A percentile compares a stretch with the other conserved stretches of the same genome.
Conservation (phyloP, 2,113 vertebrate genomes). For the Petrocephalus zakoni region DNA sequence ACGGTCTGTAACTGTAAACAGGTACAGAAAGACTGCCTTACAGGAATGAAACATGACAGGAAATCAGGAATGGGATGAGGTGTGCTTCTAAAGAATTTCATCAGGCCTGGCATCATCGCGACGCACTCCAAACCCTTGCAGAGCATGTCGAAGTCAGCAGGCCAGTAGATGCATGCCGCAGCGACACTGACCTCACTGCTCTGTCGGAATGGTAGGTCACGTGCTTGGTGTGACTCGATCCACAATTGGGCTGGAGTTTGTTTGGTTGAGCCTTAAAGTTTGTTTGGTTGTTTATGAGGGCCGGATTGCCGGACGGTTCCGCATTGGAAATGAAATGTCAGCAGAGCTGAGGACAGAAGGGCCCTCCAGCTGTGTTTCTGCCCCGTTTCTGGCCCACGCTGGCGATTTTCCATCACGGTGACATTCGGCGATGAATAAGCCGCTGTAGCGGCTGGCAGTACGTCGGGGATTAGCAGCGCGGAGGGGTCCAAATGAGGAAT, state of each 20-base stretch:
- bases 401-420: not conserved
- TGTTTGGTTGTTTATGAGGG: not conserved
- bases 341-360: not conserved
- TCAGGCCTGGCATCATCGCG: not conserved
- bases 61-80: not conserved
- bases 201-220: not conserved
- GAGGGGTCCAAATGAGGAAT: constrained; percentile 13
- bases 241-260: not conserved
- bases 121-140: not conserved
- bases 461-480: not conserved
- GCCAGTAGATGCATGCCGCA: not conserved
- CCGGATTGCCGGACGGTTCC: not conserved
- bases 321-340: not conserved
- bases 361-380: not conserved
- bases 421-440: not conserved
- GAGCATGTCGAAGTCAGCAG: not conserved
- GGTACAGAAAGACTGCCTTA: not conserved
- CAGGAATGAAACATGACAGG: not conserved
- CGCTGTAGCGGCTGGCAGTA: not conserved
- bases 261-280: not conserved
- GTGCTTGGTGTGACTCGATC: not conserved
- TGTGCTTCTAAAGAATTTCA: not conserved
- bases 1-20: not conserved
- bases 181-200: not conserved
- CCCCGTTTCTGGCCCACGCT: not conserved